Conservation (phyloP, 1,140 invertebrate genomes). For the Oncopeltus fasciatus region DNA sequence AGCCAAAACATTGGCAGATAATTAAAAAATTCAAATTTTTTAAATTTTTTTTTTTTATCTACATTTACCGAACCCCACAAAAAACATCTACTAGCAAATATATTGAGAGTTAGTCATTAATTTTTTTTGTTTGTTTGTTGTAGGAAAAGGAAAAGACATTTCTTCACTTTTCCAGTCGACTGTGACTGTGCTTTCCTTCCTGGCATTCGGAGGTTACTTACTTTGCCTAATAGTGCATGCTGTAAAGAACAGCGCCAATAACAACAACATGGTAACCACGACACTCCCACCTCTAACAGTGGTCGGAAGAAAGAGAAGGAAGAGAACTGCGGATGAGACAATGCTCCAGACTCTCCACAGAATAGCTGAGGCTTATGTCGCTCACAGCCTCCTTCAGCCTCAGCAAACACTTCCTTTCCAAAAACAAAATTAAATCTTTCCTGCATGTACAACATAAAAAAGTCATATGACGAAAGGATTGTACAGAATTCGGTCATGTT, state of each 20-base stretch:
- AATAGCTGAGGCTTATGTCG: slow-evolving; percentile 11
- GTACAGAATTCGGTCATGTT: too few relatives aligned
- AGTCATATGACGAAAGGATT: too few relatives aligned
- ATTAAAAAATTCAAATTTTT: too few relatives aligned
- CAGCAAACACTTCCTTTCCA: too few relatives aligned
- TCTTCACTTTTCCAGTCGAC: slow-evolving; percentile 39
- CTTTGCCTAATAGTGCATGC: slow-evolving; percentile 55
- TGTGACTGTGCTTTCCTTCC: slow-evolving; percentile 56
- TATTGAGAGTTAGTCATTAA: too few relatives aligned
- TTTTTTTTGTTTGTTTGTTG: too few relatives aligned
- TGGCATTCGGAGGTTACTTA: slow-evolving; percentile 63
- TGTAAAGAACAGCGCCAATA: slow-evolving; percentile 36
- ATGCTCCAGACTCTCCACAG: slow-evolving; percentile 3
- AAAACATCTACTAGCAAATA: too few relatives aligned
- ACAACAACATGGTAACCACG: not conserved
- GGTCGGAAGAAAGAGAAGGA: not conserved
- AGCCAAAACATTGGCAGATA: too few relatives aligned
- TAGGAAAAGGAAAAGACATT: slow-evolving; percentile 1
- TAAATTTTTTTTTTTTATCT: too few relatives aligned
- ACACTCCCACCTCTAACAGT: not conserved
- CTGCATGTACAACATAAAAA: too few relatives aligned
- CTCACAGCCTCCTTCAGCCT: not conserved
- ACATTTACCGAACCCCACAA: too few relatives aligned
- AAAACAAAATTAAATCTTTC: too few relatives aligned
- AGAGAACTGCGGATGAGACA: not conserved